Base-by-base conservation (phyloP, 2,113 vertebrate genomes). In the Pseudorhombus dupliciocellatus region DNA sequence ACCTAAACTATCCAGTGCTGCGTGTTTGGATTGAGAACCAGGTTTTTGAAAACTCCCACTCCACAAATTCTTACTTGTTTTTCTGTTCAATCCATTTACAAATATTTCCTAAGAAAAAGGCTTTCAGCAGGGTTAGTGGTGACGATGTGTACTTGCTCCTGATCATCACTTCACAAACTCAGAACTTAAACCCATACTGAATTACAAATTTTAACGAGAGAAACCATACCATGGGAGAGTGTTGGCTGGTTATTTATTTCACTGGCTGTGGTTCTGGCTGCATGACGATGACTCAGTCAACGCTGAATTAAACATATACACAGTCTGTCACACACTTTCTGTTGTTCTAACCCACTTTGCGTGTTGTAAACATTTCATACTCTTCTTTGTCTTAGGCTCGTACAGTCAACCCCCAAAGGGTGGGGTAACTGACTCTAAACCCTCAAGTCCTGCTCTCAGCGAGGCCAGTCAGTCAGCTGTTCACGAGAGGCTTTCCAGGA, bases 281-380 rank as follows among this genome's bases (percentile, higher is more conserved):
- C 50, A 25, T 15, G 15, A 60, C 42, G 37, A 76, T 73, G 55
- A 84, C 62, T 74, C 30, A 24, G 24, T 30, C 30, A 68, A 54
- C 25, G 20, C 20, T 44, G 50, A 53, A 50, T 30, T 69, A 42
- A 55, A 52, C 50, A 52, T 24, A 52, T 20, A 74, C 37, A 54
- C 60, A 12, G 50, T 67, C 42, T 11, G 69, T 79, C 42, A 72
- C 37, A 62, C 50, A 31, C 28, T 22, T 57, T 22, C 51, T 80
- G 69, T 77, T 79, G 70, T 89, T 88, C 48, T 80, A 63, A 79
- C 80, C 73, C 25, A 58, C 24, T 69, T 77, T 62, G 73, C 80
- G 74, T 77, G 66, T 81, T 56, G 58, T 73, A 54, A 84, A 70
- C 68, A 82, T 60, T 46, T 44, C 5, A 4, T 30, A 9, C 18